Evolutionary conservation across 1,140 invertebrate species (phyloP).

Genomic region (Drosophila ogumai): DNA sequence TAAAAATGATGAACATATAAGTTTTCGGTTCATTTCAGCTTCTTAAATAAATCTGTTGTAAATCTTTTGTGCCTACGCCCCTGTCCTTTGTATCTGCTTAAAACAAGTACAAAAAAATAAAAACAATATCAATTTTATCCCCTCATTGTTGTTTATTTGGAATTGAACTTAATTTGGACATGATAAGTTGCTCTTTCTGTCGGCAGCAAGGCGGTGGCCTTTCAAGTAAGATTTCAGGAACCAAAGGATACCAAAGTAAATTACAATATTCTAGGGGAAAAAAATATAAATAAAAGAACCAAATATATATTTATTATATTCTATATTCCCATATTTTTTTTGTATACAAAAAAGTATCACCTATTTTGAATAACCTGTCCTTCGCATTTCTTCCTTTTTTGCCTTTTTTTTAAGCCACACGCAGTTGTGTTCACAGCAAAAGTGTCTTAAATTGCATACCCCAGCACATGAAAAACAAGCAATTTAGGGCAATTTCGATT

Average conservation of each 20-base stretch:
- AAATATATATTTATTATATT: background rate
- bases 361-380: conserved; percentile 1
- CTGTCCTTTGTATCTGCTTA: background rate
- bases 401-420: conserved; percentile 17
- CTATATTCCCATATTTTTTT: too few relatives aligned
- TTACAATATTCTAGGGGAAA: too few relatives aligned
- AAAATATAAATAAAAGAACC: background rate
- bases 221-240: conserved; percentile 31
- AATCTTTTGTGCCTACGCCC: background rate
- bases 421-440: conserved; percentile 61
- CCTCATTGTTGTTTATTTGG: conserved; percentile 64
- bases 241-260: background rate
- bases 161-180: conserved; percentile 81
- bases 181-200: conserved; percentile 72
- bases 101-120: background rate
- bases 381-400: background rate
- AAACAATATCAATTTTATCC: conserved; percentile 8
- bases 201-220: conserved; percentile 52
- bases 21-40: background rate
- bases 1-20: background rate
- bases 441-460: conserved; percentile 69
- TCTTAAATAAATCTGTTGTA: background rate
- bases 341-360: background rate
- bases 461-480: conserved; percentile 62
- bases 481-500: conserved; percentile 81